Evolutionary conservation across 2,113 vertebrate species (phyloP), one percentile per base, ranked within the genome.

Genomic region (Ancistrus triradiatus): DNA sequence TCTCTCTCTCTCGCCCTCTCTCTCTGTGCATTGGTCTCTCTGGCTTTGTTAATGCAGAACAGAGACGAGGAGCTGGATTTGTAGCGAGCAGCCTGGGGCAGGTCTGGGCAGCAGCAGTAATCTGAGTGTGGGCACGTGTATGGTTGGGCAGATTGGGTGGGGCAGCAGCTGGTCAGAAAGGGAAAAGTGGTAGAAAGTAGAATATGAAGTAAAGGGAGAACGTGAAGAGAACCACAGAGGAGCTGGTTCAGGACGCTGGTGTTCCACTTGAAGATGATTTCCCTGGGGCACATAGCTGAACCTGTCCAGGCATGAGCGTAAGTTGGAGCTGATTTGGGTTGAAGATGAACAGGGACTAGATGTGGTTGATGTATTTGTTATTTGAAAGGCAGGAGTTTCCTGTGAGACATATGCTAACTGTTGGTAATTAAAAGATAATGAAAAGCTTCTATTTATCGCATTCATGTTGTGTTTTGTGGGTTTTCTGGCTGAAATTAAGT

Each of bases 81-180:
- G 44, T 2, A 76, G 40, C 59, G 73, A 72, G 60, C 71, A 61
- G 63, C 48, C 70, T 25, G 44, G 47, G 74, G 73, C 55, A 59
- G 59, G 61, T 66, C 51, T 28, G 24, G 27, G 37, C 48, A 68
- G 52, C 19, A 51, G 25, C 56, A 56, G 31, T 46, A 49, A 53
- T 17, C 46, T 58, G 35, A 51, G 52, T 13, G 35, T 48, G 57
- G 40, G 15, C n/a, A 22, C 44, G 48, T 63, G 56, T 3, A 35
- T 24, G 62, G 43, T 49, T 43, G 52, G 15, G 63, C 47, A 53
- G 52, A 55, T 25, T 49, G 22, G 68, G 53, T 63, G 60, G 55
- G 49, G 56, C 59, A 49, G 64, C 65, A 72, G 44, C 68, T 75
- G 66, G 64, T 57, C 49, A 63, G 40, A 48, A 2, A 48, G 63